These are phyloP conservation scores for Phasianus colchicus DNA, from an alignment of 2,113 vertebrate species.

Conservation along the genomic window DNA sequence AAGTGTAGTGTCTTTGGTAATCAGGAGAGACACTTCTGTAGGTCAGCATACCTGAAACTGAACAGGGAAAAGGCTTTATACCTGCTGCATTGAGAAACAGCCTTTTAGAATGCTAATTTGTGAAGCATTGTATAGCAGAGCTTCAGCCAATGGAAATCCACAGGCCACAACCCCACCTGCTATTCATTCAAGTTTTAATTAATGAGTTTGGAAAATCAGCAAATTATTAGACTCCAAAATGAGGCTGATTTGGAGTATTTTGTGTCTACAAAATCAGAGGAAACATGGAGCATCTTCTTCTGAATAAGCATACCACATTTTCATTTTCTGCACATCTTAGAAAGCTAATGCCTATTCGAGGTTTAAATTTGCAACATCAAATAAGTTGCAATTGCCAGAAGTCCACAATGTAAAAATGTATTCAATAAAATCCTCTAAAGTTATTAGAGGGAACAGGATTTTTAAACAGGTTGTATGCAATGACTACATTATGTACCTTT, in stretches of 20 bases:
- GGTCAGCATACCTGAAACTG: not conserved
- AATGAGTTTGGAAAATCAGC: slow-evolving; percentile 1
- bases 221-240: not conserved
- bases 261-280: not conserved
- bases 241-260: not conserved
- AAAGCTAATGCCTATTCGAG: not conserved
- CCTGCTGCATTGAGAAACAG: not conserved
- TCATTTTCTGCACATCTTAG: not conserved
- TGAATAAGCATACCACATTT: not conserved
- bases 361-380: not conserved
- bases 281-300: not conserved
- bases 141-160: not conserved
- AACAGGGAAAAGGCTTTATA: not conserved
- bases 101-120: not conserved
- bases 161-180: not conserved
- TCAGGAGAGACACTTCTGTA: not conserved
- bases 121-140: not conserved
- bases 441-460: not conserved
- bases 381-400: not conserved
- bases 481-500: not conserved
- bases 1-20: not conserved
- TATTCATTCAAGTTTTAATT: not conserved
- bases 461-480: not conserved
- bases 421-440: not conserved
- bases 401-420: not conserved